A percentile compares a stretch with the other conserved stretches of the same genome.
Conservation (phyloP, 2,113 vertebrate species). For the Oreochromis spilurus region DNA sequence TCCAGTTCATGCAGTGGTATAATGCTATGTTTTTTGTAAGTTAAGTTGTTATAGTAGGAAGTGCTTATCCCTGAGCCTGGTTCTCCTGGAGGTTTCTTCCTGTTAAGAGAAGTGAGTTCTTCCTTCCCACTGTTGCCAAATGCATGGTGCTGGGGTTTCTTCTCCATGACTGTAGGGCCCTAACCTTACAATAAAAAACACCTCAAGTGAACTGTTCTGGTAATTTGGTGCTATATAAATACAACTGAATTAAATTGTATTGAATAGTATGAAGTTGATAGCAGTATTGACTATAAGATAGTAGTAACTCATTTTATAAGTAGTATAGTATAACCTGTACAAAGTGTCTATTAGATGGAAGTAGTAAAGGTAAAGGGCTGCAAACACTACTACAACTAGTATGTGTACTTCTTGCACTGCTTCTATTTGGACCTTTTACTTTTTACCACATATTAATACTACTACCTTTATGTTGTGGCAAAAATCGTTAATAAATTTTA, state of each 20-base stretch:
- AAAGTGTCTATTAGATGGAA: not conserved
- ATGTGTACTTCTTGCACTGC: not conserved
- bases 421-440: not conserved
- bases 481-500: not conserved
- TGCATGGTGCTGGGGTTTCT: not conserved
- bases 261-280: not conserved
- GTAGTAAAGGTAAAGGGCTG: not conserved
- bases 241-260: not conserved
- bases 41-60: not conserved
- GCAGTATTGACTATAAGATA: not conserved
- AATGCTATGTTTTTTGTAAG: not conserved
- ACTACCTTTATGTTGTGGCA: not conserved
- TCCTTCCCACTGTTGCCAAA: not conserved
- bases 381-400: not conserved
- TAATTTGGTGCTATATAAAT: not conserved
- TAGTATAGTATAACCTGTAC: not conserved
- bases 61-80: not conserved
- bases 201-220: not conserved
- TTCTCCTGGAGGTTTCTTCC: not conserved
- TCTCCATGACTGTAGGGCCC: not conserved
- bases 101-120: not conserved
- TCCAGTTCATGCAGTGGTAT: not conserved
- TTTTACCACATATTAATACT: not conserved
- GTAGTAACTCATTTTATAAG: not conserved
- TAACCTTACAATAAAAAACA: not conserved